Base-by-base conservation (phyloP, 2,113 vertebrate genomes). In the Pseudorectes ferrugineus region DNA sequence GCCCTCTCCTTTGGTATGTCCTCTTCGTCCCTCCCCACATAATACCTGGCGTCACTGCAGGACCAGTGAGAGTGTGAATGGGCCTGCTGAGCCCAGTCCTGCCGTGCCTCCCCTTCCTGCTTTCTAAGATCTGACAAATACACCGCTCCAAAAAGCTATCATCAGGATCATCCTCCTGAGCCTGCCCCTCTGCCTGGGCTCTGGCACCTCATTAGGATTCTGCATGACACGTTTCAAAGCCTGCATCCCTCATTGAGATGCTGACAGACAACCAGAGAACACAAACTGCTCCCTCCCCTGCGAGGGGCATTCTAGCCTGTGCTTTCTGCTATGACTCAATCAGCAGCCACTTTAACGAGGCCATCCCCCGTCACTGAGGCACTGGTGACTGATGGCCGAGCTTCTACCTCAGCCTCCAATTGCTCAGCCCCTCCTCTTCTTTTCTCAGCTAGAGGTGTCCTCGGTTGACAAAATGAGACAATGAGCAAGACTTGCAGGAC, bases 141-240 rank as follows among this genome's bases (percentile, higher is more conserved):
- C 28, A 75, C 4, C 0, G 8, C 63, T 89, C 58, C 54, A 65
- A 72, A 61, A 74, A 71, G 66, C 26, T 4, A 80, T 14, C 61
- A 73, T 24, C 40, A 31, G 48, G 46, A 38, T 58, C 58, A 61
- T 26, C 48, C 61, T 62, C 77, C 63, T 33, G 74, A 83, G 70
- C 46, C 70, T 20, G 40, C 35, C 75, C 74, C 66, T 58, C 73
- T 65, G 72, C 58, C 85, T 55, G 62, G 14, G n/a, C 83, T 63
- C 93, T n/a, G 71, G 55, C 58, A 61, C 81, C 73, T 94, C 92
- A 83, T 88, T 58, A 95, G 91, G 89, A 96, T 95, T 85, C 92
- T 67, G 33, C 71, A 21, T 68, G 80, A 82, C 80, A 70, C 40
- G 10, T 80, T 76, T 49, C 74, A 74, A 72, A 97, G 94, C 52